Evolutionary conservation across 2,888 invertebrate species (phyloP).

Genomic region (Pedicia rivosa): DNA sequence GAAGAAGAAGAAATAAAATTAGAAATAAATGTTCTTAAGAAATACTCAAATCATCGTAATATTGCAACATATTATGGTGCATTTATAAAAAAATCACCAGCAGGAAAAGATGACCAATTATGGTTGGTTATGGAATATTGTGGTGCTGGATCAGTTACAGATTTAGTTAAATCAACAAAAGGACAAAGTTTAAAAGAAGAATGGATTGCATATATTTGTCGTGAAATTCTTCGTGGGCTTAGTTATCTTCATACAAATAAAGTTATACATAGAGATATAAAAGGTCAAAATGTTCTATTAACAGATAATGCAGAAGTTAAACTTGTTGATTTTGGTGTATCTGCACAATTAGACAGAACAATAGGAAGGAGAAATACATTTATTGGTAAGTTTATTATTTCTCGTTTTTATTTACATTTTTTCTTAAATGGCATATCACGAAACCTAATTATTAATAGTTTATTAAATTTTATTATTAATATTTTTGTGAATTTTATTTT

Average conservation of each 20-base stretch:
- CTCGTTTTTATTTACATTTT: too few species aligned
- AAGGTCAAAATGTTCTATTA: conserved; percentile 96
- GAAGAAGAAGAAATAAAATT: conserved; percentile 99
- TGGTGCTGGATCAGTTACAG: conserved; percentile 97
- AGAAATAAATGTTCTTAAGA: conserved; percentile 99
- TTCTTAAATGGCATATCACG: too few species aligned
- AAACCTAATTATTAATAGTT: too few species aligned
- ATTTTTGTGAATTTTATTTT: too few species aligned
- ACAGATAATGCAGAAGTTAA: conserved; percentile 99
- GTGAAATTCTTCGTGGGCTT: conserved; percentile 88
- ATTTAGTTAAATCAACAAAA: conserved; percentile 98
- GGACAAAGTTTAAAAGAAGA: conserved; percentile 97
- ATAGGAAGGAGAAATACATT: conserved; percentile 98
- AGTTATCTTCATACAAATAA: conserved; percentile 97
- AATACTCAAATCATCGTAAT: conserved; percentile 97
- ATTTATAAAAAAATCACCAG: conserved; percentile 97
- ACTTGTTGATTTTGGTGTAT: conserved; percentile 98
- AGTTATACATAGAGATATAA: conserved; percentile 99
- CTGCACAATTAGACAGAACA: conserved; percentile 96
- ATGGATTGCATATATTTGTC: conserved; percentile 99
- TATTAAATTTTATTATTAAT: too few species aligned
- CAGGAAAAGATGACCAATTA: conserved; percentile 97
- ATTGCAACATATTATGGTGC: conserved; percentile 99
- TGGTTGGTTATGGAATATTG: conserved; percentile 99
- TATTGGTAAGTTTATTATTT: conserved; percentile 37